Percentiles rank a stretch among this genome's conserved stretches.
phyloP scores from a whole-genome alignment of 92 coral and sea anemone genomes.

The Epizoanthus fatuus region DNA sequence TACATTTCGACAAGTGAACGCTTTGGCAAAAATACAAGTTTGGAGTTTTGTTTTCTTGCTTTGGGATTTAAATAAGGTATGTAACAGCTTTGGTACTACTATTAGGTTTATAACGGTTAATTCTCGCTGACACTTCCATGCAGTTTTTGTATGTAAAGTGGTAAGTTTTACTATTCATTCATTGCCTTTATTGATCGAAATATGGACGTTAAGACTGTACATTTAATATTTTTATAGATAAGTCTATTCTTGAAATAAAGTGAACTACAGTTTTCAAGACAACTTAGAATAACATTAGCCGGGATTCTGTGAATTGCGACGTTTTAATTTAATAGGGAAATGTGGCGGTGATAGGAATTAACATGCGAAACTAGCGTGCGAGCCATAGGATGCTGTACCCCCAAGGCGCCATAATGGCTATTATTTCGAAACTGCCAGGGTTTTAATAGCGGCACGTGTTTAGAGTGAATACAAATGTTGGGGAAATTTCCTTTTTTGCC shows the following conservation, averaged over 20 bases:
- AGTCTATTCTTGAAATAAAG: too few relatives aligned
- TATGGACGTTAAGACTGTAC: too few relatives aligned
- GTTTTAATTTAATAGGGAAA: not conserved
- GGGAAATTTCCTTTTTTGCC: not conserved
- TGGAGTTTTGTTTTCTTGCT: not conserved
- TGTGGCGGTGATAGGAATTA: not conserved
- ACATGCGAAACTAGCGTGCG: not conserved
- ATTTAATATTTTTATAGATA: too few relatives aligned
- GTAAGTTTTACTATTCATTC: too few relatives aligned
- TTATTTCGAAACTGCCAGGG: not conserved
- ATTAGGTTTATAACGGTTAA: too few relatives aligned
- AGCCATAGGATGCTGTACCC: not conserved
- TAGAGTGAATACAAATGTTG: not conserved
- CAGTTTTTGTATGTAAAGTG: too few relatives aligned
- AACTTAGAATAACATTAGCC: too few relatives aligned
- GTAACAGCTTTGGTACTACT: not conserved
- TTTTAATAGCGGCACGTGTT: not conserved
- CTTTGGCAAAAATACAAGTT: not conserved
- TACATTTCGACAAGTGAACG: slow-evolving; percentile 5
- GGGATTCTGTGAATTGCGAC: not conserved
- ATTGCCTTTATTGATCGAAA: too few relatives aligned
- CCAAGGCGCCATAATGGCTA: not conserved
- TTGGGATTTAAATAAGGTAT: slow-evolving; percentile 13
- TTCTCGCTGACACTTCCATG: too few relatives aligned
- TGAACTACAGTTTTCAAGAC: too few relatives aligned